Evolutionary conservation across 1,140 invertebrate species (phyloP), one percentile per base, ranked within the genome.

Genomic region (Aphelinus atriplicis): DNA sequence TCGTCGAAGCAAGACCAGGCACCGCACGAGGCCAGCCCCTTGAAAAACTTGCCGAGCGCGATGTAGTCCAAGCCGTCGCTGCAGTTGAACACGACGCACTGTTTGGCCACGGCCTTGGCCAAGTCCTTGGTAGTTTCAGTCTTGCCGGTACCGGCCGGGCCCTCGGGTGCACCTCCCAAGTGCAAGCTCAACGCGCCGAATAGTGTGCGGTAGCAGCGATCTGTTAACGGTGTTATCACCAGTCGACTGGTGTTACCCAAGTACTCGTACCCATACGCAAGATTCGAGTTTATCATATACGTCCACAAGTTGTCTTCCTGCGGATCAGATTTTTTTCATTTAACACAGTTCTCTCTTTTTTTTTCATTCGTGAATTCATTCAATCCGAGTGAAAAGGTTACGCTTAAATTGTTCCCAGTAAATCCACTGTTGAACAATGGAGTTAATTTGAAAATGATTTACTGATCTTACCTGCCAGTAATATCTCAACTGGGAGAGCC

Each of bases 1-100:
- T 99, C 97, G 84, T 99, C 97, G 84, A 99, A 98, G 86, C 97
- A 98, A 0, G 96, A 96, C 97, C 97, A 98, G 3, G 97, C 96
- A 0, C 97, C 97, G 84, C 96, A 98, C 0, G 96, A 97, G 0
- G 96, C 96, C 58, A 98, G 87, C 68, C 97, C 97, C 92, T 98
- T 98, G 84, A 99, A 98, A 88, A 98, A 98, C 87, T 98, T 98
- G 78, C 97, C 97, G 9, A 99, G 87, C 10, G 96, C 96, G 78
- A 97, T 92, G 81, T 97, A 98, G 87, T 98, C 96, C 51, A 99
- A 86, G 51, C 96, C 95, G 83, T 95, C 94, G 0, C 96, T 98
- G 82, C 97, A 99, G 88, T 98, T 99, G 85, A 98, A 98, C 0
- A 98, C 96, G 0, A 98, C 96, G 84, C 96, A 98, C 84, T 98